Evolutionary conservation across 2,888 invertebrate genomes (phyloP), one percentile per base, ranked within the genome.

Genomic region (Athetis lepigone): DNA sequence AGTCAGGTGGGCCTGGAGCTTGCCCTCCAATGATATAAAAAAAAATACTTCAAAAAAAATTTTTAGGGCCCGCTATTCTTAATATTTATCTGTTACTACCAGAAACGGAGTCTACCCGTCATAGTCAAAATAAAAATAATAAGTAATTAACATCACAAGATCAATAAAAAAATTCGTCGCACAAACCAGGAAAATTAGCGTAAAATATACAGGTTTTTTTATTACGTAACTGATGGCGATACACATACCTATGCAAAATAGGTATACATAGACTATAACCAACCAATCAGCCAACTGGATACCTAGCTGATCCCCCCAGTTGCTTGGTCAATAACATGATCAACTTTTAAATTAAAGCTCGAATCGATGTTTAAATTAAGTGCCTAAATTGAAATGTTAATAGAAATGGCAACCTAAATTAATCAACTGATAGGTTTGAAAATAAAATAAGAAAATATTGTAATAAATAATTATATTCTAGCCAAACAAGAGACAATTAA

Each of bases 161-260:
- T 33, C 33, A 33, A 8, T 33, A 33, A 33, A 33, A 33, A 33
- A 37, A 37, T 18, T 37, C 37, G 16, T 16, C 16, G n/a, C 16
- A 37, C 37, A 13, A 2, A n/a, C 13, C 21, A 42, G 21, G 2
- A 33, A 6, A 25, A 16, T 3, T n/a, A n/a, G n/a, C 6, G 2
- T 60, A 11, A 42, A n/a, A 29, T 9, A 18, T 7, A 43, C 42
- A 25, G 61, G 61, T 61, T 59, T n/a, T n/a, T n/a, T 49, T 25
- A 18, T 23, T 42, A 33, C 33, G 8, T 33, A 33, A 9, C n/a
- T 11, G 4, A 16, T 13, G n/a, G 21, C 6, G 16, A 39, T 56
- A 59, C 18, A 59, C 23, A 25, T 60, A 19, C 4, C 1, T 33
- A 33, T 42, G 33, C 6, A 33, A 42, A 59, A 33, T 23, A 19